Percentiles rank a stretch among this genome's conserved stretches.
These are phyloP conservation scores for Cotesia chilonis DNA, from an alignment of 1,140 invertebrate genomes.

Conservation along the genomic window DNA sequence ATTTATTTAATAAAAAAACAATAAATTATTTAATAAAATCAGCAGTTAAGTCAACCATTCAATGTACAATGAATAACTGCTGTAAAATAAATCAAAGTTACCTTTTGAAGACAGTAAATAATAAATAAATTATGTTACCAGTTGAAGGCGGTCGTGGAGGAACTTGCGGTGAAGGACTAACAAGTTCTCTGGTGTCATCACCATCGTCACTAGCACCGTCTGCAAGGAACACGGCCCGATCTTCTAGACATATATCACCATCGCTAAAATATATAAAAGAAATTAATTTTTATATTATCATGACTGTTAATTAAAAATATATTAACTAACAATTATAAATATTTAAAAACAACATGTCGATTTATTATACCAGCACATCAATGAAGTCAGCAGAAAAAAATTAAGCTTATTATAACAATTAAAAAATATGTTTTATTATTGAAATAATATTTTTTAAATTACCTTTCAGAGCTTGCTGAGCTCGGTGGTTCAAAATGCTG, in stretches of 20 bases:
- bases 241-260: conserved; percentile 67
- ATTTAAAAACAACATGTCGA: neutral
- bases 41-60: conserved; percentile 16
- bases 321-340: neutral
- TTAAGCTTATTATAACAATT: neutral
- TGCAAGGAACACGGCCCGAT: conserved; percentile 69
- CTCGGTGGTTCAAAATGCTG: conserved; percentile 79
- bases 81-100: conserved; percentile 43
- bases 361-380: conserved; percentile 13
- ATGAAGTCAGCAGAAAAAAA: conserved; percentile 22
- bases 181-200: conserved; percentile 57
- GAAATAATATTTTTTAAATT: conserved; percentile 43
- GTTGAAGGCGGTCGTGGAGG: conserved; percentile 74
- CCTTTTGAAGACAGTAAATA: conserved; percentile 13
- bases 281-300: conserved; percentile 10
- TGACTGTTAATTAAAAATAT: neutral
- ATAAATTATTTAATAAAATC: conserved; percentile 24
- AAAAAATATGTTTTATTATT: neutral
- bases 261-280: conserved; percentile 46
- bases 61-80: neutral
- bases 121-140: conserved; percentile 59
- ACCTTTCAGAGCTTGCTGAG: conserved; percentile 86
- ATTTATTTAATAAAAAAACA: conserved; percentile 18
- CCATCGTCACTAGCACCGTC: conserved; percentile 70
- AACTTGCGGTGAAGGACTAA: conserved; percentile 70